Evolutionary conservation across 2,888 invertebrate species (phyloP).

Genomic region (Drosophila siamana): DNA sequence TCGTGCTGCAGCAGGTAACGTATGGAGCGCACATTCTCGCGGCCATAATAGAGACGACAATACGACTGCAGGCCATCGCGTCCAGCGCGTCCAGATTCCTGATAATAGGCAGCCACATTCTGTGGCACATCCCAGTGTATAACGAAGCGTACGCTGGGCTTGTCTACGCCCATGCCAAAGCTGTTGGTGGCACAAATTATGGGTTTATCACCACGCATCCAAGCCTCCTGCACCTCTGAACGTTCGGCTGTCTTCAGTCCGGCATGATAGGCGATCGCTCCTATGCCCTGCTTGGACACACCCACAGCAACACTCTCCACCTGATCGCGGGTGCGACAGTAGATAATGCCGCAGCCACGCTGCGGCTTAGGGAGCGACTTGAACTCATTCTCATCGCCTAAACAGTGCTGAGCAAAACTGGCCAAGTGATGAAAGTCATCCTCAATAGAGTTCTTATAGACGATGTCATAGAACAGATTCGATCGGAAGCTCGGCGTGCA

Average conservation of each 20-base stretch:
- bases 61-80: slow-evolving; percentile 95
- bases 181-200: slow-evolving; percentile 98
- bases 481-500: slow-evolving; percentile 95
- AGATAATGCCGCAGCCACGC: slow-evolving; percentile 94
- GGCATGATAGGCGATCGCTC: slow-evolving; percentile 95
- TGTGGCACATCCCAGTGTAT: slow-evolving; percentile 98
- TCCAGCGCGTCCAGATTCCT: slow-evolving; percentile 92
- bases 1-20: slow-evolving; percentile 92
- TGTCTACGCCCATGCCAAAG: slow-evolving; percentile 99
- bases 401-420: slow-evolving; percentile 89
- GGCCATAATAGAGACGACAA: slow-evolving; percentile 96
- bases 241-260: slow-evolving; percentile 92
- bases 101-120: slow-evolving; percentile 97
- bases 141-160: slow-evolving; percentile 97
- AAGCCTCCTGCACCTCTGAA: slow-evolving; percentile 93
- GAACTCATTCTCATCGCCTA: slow-evolving; percentile 86
- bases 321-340: slow-evolving; percentile 96
- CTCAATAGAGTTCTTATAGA: slow-evolving; percentile 93
- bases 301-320: slow-evolving; percentile 93
- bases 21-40: slow-evolving; percentile 92
- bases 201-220: slow-evolving; percentile 95
- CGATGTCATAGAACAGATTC: slow-evolving; percentile 97
- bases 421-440: slow-evolving; percentile 93
- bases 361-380: slow-evolving; percentile 60
- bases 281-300: slow-evolving; percentile 90